Conservation (phyloP, 2,888 invertebrate species). For the Zygaena filipendulae region DNA sequence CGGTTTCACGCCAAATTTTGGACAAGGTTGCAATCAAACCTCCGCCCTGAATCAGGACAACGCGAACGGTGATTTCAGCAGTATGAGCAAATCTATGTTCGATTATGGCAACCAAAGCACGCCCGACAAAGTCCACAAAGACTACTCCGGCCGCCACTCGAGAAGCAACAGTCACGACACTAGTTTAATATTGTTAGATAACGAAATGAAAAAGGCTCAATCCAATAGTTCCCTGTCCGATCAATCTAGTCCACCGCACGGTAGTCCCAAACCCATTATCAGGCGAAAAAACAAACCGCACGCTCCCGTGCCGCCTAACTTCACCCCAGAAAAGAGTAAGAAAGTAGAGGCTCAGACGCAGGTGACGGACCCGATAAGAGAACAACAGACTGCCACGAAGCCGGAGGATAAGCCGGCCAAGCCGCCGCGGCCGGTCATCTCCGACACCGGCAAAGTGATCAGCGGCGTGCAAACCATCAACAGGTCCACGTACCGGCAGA, state of each 20-base stretch:
- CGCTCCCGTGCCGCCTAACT: slow-evolving; percentile 76
- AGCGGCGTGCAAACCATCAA: slow-evolving; percentile 71
- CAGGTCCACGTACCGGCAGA: slow-evolving; percentile 66
- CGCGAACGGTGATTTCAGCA: slow-evolving; percentile 47
- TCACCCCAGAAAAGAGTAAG: slow-evolving; percentile 58
- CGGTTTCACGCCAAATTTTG: slow-evolving; percentile 47
- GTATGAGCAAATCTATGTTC: slow-evolving; percentile 51
- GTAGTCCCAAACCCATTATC: slow-evolving; percentile 78
- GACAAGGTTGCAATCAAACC: slow-evolving; percentile 48
- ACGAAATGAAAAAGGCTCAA: slow-evolving; percentile 69
- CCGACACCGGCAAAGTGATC: slow-evolving; percentile 55
- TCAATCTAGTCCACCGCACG: slow-evolving; percentile 75
- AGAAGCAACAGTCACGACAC: slow-evolving; percentile 71
- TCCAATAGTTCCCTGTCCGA: slow-evolving; percentile 76
- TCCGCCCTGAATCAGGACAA: slow-evolving; percentile 46
- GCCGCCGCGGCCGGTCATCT: slow-evolving; percentile 70
- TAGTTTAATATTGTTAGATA: slow-evolving; percentile 57
- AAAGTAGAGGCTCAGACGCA: slow-evolving; percentile 33
- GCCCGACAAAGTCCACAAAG: slow-evolving; percentile 19
- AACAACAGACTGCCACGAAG: slow-evolving; percentile 27
- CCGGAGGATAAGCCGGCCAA: slow-evolving; percentile 68
- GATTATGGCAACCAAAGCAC: slow-evolving; percentile 35
- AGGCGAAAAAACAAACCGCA: slow-evolving; percentile 80
- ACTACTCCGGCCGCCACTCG: slow-evolving; percentile 50
- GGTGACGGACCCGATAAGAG: slow-evolving; percentile 23